Base-by-base conservation (phyloP, 2,888 invertebrate species). In the Parapristionchus giblindavisi region DNA sequence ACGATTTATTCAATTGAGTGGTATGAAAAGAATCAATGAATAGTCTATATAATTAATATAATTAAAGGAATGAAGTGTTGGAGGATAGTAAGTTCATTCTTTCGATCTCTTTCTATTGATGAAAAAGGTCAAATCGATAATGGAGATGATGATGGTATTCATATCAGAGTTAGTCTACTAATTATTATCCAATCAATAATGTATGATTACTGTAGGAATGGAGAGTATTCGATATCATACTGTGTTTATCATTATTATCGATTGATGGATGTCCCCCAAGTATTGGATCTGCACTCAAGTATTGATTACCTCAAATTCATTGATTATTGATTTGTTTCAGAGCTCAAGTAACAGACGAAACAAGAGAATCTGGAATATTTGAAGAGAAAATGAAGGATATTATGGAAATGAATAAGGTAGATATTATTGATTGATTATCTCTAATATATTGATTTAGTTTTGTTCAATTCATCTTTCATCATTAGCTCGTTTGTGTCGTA, bases 1-100 rank as follows among this genome's bases (percentile, higher is more conserved):
- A 34, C 29, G 73, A 48, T 61, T 73, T 27, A 32, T 73, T 1
- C 60, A 73, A 36, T 48, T 73, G 60, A 71, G 56, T 40, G 70
- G 70, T 71, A 3, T 56, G 70, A 14, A 2, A 27, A 54, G 11
- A 6, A n/a, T 27, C 5, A 24, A 43, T 3, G 17, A 21, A 60
- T 36, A 34, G 3, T 27, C 6, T 8, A 24, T 38, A 61, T 2
- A 61, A 8, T 8, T 17, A 27, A 27, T 8, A 2, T 66, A 3
- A 51, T 71, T 71, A 1, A 14, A 71, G 70, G 70, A 2, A 48
- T 32, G 11, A 71, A 71, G 40, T 43, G 70, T 32, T 71, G 70
- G 70, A 21, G 24, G n/a, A 32, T 71, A 17, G 43, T 71, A 36
- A 38, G 70, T 0, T 52, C 70, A 1, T 71, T 71, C 56, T 29